phyloP scores from a whole-genome alignment of 2,797 vertebrate species.

The Neopelma chrysocephalum region DNA sequence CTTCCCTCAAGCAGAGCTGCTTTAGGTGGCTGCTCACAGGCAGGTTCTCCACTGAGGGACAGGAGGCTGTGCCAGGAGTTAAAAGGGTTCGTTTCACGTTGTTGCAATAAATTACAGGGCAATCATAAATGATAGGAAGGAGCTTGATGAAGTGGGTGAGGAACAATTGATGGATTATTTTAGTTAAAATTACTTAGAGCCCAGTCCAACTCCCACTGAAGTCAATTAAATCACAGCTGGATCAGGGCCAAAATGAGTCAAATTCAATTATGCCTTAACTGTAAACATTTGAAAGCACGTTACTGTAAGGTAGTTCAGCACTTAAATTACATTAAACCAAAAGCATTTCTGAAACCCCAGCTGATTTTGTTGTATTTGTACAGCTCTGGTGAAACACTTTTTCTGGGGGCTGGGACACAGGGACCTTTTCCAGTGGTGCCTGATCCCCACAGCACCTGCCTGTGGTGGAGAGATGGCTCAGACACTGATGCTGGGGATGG shows the following conservation, averaged over 20 bases:
- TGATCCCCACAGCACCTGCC: background rate
- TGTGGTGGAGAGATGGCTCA: background rate
- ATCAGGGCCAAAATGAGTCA: conserved; percentile 43
- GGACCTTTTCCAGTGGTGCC: background rate
- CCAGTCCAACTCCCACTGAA: conserved; percentile 56
- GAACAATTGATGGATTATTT: conserved; percentile 64
- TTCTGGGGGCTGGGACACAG: background rate
- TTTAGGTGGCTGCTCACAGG: background rate
- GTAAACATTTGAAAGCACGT: conserved; percentile 39
- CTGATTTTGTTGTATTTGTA: background rate
- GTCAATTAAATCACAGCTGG: conserved; percentile 46
- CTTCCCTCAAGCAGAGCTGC: background rate
- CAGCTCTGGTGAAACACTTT: background rate
- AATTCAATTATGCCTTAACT: conserved; percentile 47
- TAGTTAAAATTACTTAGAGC: conserved; percentile 40
- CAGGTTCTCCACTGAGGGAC: background rate
- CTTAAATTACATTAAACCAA: background rate
- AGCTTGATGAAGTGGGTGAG: conserved; percentile 42
- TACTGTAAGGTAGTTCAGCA: conserved; percentile 10
- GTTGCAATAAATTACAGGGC: conserved; percentile 10
- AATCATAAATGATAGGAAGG: background rate
- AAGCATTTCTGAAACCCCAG: background rate
- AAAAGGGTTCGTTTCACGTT: conserved; percentile 13
- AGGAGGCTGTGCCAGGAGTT: background rate
- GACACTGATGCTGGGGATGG: background rate